Conservation (phyloP, 2,888 invertebrate genomes). For the Mythimna pallens region DNA sequence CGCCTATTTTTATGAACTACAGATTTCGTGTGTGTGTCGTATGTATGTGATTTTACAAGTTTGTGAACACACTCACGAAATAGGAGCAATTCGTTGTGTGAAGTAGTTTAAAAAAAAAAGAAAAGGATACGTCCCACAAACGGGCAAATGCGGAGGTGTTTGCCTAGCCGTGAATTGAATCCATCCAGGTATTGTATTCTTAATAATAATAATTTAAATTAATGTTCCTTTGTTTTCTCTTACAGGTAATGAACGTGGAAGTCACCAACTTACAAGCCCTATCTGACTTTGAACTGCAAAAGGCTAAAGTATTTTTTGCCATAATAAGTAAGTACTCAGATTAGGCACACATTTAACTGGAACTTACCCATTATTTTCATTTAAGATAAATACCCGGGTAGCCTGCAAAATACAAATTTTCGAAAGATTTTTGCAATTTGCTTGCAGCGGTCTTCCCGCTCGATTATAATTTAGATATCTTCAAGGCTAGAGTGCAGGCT, state of each 20-base stretch:
- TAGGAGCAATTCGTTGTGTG: too few species aligned
- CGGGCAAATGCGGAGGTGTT: too few species aligned
- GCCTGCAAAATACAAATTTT: too few species aligned
- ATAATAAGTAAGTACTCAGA: not conserved
- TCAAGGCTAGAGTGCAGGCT: too few species aligned
- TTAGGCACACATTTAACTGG: not conserved
- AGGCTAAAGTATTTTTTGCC: not conserved
- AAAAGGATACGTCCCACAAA: not conserved
- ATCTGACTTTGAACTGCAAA: not conserved
- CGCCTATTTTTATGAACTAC: too few species aligned
- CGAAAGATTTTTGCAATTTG: too few species aligned
- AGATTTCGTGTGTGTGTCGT: too few species aligned
- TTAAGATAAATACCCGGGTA: not conserved
- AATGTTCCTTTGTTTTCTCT: slow-evolving; percentile 8
- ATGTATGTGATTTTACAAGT: too few species aligned
- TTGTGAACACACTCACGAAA: too few species aligned
- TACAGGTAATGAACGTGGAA: slow-evolving; percentile 26
- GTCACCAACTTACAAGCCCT: not conserved
- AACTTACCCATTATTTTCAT: slow-evolving; percentile 10
- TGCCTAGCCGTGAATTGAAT: not conserved
- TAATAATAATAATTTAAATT: not conserved
- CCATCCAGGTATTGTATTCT: not conserved
- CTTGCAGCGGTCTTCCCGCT: too few species aligned
- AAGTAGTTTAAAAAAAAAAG: not conserved
- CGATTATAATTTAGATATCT: too few species aligned